These are phyloP conservation scores for Cotesia congregata DNA, from an alignment of 2,888 invertebrate species.

Conservation along the genomic window DNA sequence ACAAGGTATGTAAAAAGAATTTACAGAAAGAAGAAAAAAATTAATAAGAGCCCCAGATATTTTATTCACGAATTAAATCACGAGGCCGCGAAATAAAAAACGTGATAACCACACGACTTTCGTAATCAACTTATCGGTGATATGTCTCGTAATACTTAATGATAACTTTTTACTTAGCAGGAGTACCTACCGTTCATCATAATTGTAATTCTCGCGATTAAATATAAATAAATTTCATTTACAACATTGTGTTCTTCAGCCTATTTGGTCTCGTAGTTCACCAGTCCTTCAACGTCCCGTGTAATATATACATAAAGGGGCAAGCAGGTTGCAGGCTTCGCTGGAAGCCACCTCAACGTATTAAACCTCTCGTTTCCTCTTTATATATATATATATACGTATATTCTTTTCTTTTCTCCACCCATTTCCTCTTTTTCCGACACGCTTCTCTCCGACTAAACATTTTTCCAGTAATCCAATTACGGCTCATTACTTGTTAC, in stretches of 20 bases:
- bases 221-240: neutral
- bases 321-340: constrained; percentile 31
- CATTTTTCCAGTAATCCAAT: constrained; percentile 35
- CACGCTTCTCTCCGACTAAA: constrained; percentile 33
- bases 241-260: constrained; percentile 2
- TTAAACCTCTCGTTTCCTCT: constrained; percentile 33
- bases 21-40: neutral
- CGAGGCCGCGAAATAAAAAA: neutral
- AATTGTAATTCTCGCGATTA: neutral
- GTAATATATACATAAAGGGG: constrained; percentile 35
- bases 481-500: constrained; percentile 23
- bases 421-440: constrained; percentile 35
- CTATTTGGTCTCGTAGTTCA: neutral
- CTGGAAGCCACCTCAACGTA: constrained; percentile 38
- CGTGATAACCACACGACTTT: constrained; percentile 10
- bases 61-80: neutral
- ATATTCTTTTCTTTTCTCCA: constrained; percentile 27
- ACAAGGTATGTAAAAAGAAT: constrained; percentile 34
- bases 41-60: neutral
- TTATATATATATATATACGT: constrained; percentile 3
- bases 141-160: neutral
- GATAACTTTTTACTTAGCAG: neutral
- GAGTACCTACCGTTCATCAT: constrained; percentile 1
- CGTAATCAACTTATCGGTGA: constrained; percentile 14
- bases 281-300: constrained; percentile 24